Evolutionary conservation across 2,888 invertebrate species (phyloP), one percentile per base, ranked within the genome.

Genomic region (Ferdinandea cuprea): DNA sequence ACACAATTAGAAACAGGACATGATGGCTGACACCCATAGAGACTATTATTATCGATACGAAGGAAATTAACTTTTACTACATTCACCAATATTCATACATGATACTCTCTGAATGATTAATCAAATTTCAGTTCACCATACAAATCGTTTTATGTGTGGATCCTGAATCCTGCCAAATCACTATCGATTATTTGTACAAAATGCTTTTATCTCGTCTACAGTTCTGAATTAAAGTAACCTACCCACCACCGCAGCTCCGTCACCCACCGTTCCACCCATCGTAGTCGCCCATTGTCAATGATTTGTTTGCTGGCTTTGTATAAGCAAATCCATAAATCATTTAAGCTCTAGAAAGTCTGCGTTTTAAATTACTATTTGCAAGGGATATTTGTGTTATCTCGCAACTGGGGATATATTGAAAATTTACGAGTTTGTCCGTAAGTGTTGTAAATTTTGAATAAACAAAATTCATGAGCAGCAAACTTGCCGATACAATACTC

Each of bases 291-390:
- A 68, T 56, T 48, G 48, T 17, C 56, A 65, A 48, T 73, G 73
- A 65, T 56, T 73, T 77, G 66, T 68, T 72, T 68, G 30, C 61
- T 21, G 25, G 58, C 46, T 81, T 52, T 54, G 69, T 65, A 63
- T 65, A 37, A 63, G 59, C 32, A 37, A 59, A 66, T 81, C 59
- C 65, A 83, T 83, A 68, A 83, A 83, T 83, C 83, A 78, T 63
- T 50, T 35, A 30, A 63, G 54, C 72, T 61, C 56, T 37, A 48
- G 17, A 72, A 63, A 48, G 56, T 54, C 28, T 35, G 46, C 59
- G 37, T 66, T 78, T 61, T 77, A 83, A 72, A 78, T 68, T 61
- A 63, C 66, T 68, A 72, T 72, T 66, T 65, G 21, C 48, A n/a
- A 8, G 30, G 66, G 25, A 50, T 66, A 77, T 72, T 66, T 68